Base-by-base conservation (phyloP, 2,797 vertebrate species). In the Myiothlypis coronata region DNA sequence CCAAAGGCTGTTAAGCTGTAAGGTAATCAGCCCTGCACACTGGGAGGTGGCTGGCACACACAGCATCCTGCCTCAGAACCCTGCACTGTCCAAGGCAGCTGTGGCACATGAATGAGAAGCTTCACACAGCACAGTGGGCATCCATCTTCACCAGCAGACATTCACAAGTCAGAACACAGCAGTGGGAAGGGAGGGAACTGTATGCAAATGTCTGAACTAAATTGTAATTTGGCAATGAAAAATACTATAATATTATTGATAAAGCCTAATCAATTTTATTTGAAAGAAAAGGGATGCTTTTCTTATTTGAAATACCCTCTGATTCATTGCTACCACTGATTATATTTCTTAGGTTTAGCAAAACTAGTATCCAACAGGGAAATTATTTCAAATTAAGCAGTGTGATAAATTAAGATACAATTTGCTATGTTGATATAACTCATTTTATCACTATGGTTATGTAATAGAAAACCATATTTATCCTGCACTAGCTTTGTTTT, bases 261-360 rank as follows among this genome's bases (percentile, higher is more conserved):
- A 81, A 82, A 91, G 43, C n/a, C 71, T 72, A 67, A 91, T 81
- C 39, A 88, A 82, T 91, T 94, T 94, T 90, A 90, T 69, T 76
- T 83, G 77, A 89, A 84, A 67, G 67, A 87, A 88, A 85, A 86
- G 43, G 21, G 52, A 87, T 61, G 53, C 35, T 74, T 93, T 93
- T 83, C 70, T 93, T 47, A 70, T 60, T 37, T 2, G 1, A 72
- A 70, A 41, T 47, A 39, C 63, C 67, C 67, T 44, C 67, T 86
- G 77, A 87, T 88, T 71, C 81, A 49, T 21, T 83, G 55, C 70
- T 64, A 89, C 26, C 35, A 56, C 47, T 55, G 41, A 61, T 27
- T 59, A 34, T 80, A 52, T 80, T 95, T 89, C 56, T 67, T 61
- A 83, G 5, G 65, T 89, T 91, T 84, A 84, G 83, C 79, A 86